Conservation (phyloP, 1,140 invertebrate species). For the Mycetomoellerius zeteki region DNA sequence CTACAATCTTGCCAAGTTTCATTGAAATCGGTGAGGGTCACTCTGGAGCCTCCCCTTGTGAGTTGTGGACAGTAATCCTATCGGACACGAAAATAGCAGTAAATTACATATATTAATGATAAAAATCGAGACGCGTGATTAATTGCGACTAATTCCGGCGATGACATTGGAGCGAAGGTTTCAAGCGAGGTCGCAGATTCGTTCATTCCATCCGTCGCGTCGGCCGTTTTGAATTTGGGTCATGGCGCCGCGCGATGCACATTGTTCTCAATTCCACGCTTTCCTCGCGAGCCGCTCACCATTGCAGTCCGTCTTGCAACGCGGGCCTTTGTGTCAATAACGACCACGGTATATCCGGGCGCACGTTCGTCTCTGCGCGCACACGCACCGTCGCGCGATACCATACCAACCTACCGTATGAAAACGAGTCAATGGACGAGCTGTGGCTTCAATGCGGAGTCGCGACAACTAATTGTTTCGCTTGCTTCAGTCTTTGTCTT, state of each 20-base stretch:
- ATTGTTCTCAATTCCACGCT: slow-evolving; percentile 73
- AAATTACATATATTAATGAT: slow-evolving; percentile 35
- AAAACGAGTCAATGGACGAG: slow-evolving; percentile 67
- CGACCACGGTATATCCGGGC: slow-evolving; percentile 26
- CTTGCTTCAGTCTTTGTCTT: slow-evolving; percentile 21
- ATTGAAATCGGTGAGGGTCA: too few species aligned
- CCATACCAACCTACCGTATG: slow-evolving; percentile 6
- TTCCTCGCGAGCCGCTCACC: slow-evolving; percentile 57
- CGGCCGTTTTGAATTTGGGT: slow-evolving; percentile 67
- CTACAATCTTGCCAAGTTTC: too few species aligned
- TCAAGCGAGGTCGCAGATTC: slow-evolving; percentile 52
- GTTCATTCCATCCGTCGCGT: slow-evolving; percentile 61
- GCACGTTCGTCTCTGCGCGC: not conserved
- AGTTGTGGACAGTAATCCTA: not conserved
- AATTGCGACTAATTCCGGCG: slow-evolving; percentile 51
- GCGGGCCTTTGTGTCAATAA: slow-evolving; percentile 61
- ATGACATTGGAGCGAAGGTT: slow-evolving; percentile 70
- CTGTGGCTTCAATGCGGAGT: slow-evolving; percentile 29
- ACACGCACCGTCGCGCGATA: not conserved
- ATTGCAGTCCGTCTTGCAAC: slow-evolving; percentile 14
- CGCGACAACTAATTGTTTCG: slow-evolving; percentile 67
- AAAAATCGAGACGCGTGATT: slow-evolving; percentile 48
- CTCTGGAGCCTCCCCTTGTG: too few species aligned
- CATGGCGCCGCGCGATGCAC: slow-evolving; percentile 65
- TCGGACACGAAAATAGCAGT: slow-evolving; percentile 24